phyloP scores from a whole-genome alignment of 2,888 invertebrate genomes.

The Tiliacea aurago region DNA sequence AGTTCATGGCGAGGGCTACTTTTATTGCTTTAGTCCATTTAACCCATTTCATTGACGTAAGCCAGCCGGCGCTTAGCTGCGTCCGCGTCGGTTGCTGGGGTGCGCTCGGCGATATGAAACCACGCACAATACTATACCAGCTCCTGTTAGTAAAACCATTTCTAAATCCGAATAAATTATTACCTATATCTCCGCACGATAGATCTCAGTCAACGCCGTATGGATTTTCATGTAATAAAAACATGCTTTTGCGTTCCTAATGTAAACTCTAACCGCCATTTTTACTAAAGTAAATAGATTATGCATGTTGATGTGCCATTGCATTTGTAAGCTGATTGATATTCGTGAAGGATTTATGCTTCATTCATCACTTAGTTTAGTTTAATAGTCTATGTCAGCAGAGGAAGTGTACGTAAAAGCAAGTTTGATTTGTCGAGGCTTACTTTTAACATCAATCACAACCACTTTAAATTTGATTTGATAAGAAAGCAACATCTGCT shows the following conservation, averaged over 20 bases:
- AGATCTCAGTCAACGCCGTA: constrained; percentile 49
- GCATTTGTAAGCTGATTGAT: constrained; percentile 37
- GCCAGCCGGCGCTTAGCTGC: constrained; percentile 67
- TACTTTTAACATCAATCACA: constrained; percentile 50
- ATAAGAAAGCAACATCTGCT: constrained; percentile 36
- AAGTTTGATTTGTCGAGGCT: constrained; percentile 40
- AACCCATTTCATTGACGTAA: constrained; percentile 87
- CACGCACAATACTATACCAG: constrained; percentile 42
- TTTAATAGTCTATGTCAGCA: constrained; percentile 36
- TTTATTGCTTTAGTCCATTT: constrained; percentile 86
- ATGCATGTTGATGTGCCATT: constrained; percentile 40
- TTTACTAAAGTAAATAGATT: constrained; percentile 45
- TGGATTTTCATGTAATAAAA: constrained; percentile 43
- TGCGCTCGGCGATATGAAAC: constrained; percentile 61
- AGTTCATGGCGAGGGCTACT: constrained; percentile 88
- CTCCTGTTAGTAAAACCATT: constrained; percentile 38
- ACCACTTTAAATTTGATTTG: constrained; percentile 42
- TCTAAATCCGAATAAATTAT: constrained; percentile 57
- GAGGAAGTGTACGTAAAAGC: constrained; percentile 27
- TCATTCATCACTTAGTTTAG: constrained; percentile 21
- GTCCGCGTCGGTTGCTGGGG: constrained; percentile 59
- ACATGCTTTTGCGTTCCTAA: constrained; percentile 34
- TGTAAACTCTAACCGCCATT: constrained; percentile 46
- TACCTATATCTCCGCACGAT: constrained; percentile 29
- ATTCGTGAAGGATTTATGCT: constrained; percentile 33